Evolutionary conservation across 1,140 invertebrate genomes (phyloP), one percentile per base, ranked within the genome.

Genomic region (Aphis craccivora): DNA sequence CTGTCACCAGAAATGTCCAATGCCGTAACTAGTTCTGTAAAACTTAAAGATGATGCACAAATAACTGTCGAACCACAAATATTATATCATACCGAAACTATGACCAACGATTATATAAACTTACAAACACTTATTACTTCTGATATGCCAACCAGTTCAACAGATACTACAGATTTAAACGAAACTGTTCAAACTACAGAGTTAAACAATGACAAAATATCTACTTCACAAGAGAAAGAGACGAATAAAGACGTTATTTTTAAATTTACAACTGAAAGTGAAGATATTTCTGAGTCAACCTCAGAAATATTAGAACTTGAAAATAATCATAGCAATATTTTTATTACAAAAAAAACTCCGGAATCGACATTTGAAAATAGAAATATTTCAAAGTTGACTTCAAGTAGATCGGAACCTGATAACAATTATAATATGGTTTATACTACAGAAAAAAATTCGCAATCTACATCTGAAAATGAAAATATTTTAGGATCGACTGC

Each of bases 1-100:
- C 48, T 92, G 45, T 83, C n/a, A 14, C 60, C 90, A n/a, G 90
- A 30, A 35, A 92, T 83, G 90, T 92, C 90, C 5, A 92, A 51
- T 14, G 35, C n/a, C 45, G 67, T 81, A 20, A 92, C 43, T 30
- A 90, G 43, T 60, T 30, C 30, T 18, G 9, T 40, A 2, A 40
- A 90, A 20, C 14, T 30, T 4, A 30, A 60, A 23, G 35, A n/a
- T 20, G 1, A 22, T 23, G 51, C 6, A 23, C 43, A 14, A 40
- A 37, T 25, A 11, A 76, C 60, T 76, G 30, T 5, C 37, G 37
- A 7, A 18, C 18, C 90, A 30, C 40, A 40, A 67, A 1, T 45
- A 30, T 30, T 14, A 37, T 43, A 22, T 35, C 37, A 9, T 23
- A 81, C 43, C 5, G 67, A 35, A 48, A 22, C 23, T 18, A 20